Evolutionary conservation across 1,140 invertebrate species (phyloP).

Genomic region (Trichonephila inaurata): DNA sequence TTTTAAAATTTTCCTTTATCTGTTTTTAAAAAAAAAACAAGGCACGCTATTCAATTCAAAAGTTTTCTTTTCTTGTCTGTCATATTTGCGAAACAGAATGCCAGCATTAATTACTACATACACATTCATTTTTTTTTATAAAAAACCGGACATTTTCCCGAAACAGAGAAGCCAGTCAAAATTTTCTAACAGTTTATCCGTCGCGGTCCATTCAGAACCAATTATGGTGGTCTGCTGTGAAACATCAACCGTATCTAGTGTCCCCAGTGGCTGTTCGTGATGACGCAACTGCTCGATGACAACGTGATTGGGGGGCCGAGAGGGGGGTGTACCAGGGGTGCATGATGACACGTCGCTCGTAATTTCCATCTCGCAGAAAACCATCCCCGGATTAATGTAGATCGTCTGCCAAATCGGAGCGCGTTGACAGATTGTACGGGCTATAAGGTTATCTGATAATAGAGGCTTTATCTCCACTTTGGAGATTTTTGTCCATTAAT

Average conservation of each 20-base stretch:
- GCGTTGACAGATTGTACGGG: slow-evolving; percentile 55
- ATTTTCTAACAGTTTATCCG: slow-evolving; percentile 49
- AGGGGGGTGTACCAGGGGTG: neutral
- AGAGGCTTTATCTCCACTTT: slow-evolving; percentile 61
- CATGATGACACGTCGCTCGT: slow-evolving; percentile 62
- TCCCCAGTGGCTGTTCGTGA: slow-evolving; percentile 50
- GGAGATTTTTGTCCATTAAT: slow-evolving; percentile 66
- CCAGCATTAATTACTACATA: neutral
- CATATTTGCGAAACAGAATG: neutral
- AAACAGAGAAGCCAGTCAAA: neutral
- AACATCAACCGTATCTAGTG: slow-evolving; percentile 61
- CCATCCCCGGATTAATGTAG: slow-evolving; percentile 50
- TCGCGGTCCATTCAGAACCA: slow-evolving; percentile 48
- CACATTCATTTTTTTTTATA: neutral
- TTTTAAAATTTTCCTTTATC: too few species aligned
- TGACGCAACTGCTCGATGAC: slow-evolving; percentile 60
- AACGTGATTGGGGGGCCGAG: neutral
- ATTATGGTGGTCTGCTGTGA: slow-evolving; percentile 61
- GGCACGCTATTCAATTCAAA: neutral
- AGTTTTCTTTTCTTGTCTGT: neutral
- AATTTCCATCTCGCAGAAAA: slow-evolving; percentile 40
- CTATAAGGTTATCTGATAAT: slow-evolving; percentile 70
- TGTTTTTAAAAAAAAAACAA: too few species aligned
- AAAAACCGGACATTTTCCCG: neutral
- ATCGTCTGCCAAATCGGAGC: neutral